Conservation (phyloP, 2,888 invertebrate genomes). For the Amaurobius ferox region DNA sequence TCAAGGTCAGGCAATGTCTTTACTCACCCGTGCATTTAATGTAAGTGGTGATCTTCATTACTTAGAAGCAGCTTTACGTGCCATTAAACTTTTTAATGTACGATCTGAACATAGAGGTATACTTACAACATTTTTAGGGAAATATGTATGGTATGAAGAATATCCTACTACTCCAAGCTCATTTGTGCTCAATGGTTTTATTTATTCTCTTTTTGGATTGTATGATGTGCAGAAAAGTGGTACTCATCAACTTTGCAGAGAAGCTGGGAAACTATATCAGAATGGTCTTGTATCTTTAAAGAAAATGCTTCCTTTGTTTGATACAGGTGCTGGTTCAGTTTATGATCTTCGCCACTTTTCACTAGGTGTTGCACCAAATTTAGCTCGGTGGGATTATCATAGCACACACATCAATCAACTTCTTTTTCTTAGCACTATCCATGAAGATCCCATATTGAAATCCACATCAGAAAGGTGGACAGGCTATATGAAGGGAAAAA, state of each 20-base stretch:
- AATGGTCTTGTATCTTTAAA: constrained; percentile 92
- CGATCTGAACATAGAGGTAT: constrained; percentile 88
- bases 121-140: constrained; percentile 88
- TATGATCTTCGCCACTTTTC: constrained; percentile 97
- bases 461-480: constrained; percentile 94
- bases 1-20: constrained; percentile 94
- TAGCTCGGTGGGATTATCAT: constrained; percentile 99
- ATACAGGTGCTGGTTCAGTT: constrained; percentile 95
- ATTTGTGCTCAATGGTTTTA: constrained; percentile 98
- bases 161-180: constrained; percentile 96
- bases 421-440: constrained; percentile 88
- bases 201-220: constrained; percentile 95
- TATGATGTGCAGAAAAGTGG: constrained; percentile 89
- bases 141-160: constrained; percentile 97
- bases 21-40: constrained; percentile 88
- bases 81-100: constrained; percentile 87
- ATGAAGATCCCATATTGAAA: constrained; percentile 87
- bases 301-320: constrained; percentile 90
- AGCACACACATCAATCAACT: constrained; percentile 97
- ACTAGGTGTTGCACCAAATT: constrained; percentile 91
- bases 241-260: constrained; percentile 46
- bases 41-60: constrained; percentile 85
- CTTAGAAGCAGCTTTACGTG: constrained; percentile 88
- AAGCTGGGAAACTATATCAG: constrained; percentile 85
- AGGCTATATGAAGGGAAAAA: constrained; percentile 95